Conservation (phyloP, 2,888 invertebrate genomes). For the Gasteruption jaculator region DNA sequence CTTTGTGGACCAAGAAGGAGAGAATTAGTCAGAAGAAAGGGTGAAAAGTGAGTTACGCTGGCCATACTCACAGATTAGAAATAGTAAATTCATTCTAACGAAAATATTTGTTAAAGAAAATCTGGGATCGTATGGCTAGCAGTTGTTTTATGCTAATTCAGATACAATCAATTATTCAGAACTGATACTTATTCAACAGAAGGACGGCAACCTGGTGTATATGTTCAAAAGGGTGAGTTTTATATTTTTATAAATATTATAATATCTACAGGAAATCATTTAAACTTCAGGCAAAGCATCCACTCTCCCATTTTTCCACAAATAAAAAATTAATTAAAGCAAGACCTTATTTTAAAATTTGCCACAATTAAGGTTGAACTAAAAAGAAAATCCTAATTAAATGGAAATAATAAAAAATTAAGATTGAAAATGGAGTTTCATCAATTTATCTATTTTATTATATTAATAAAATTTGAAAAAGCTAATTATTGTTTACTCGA, state of each 20-base stretch:
- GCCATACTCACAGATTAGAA: conserved; percentile 20
- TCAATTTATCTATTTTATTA: too few relatives aligned
- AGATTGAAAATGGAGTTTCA: too few relatives aligned
- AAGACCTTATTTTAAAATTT: too few relatives aligned
- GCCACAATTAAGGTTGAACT: too few relatives aligned
- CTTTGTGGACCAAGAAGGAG: conserved; percentile 25
- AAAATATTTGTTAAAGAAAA: conserved; percentile 12
- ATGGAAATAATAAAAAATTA: neutral
- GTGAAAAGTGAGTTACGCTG: conserved; percentile 31
- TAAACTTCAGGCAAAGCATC: too few relatives aligned
- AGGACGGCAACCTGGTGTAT: conserved; percentile 29
- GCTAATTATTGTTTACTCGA: too few relatives aligned
- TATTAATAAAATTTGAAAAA: too few relatives aligned
- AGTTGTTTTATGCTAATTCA: conserved; percentile 13
- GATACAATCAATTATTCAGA: conserved; percentile 30
- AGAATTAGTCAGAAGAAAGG: conserved; percentile 21
- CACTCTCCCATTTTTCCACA: too few relatives aligned
- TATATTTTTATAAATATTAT: neutral
- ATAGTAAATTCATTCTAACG: neutral
- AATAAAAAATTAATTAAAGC: too few relatives aligned
- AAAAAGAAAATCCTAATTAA: conserved; percentile 5
- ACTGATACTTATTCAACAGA: conserved; percentile 32
- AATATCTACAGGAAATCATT: too few relatives aligned
- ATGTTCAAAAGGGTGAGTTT: conserved; percentile 32
- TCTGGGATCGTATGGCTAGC: conserved; percentile 24